Percentiles rank a stretch among this genome's conserved stretches.
Evolutionary conservation across 2,888 invertebrate species (phyloP).

Genomic region (Campoplex nolae): DNA sequence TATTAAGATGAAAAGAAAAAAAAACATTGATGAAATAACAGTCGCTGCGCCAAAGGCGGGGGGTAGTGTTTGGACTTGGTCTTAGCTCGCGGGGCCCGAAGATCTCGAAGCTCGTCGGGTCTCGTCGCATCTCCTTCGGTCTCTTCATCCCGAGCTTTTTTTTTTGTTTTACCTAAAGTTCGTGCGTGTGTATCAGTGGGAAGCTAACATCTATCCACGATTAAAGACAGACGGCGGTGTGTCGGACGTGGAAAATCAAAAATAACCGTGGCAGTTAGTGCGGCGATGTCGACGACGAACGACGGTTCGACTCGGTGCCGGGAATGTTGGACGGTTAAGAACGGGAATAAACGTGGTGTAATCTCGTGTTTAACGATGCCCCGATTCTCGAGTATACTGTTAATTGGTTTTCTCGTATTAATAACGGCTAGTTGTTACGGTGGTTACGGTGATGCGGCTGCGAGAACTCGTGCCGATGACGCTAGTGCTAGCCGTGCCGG

Average conservation of each 20-base stretch:
- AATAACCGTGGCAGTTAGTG: slow-evolving; percentile 84
- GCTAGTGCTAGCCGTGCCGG: slow-evolving; percentile 62
- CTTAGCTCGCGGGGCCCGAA: background rate
- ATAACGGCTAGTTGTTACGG: slow-evolving; percentile 70
- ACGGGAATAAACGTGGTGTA: slow-evolving; percentile 72
- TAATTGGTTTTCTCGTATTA: slow-evolving; percentile 75
- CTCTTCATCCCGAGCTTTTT: slow-evolving; percentile 28
- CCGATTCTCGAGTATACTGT: slow-evolving; percentile 68
- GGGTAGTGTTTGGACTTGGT: slow-evolving; percentile 3
- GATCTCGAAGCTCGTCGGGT: slow-evolving; percentile 24
- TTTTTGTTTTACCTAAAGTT: slow-evolving; percentile 1
- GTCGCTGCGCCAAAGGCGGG: background rate
- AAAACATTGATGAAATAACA: background rate
- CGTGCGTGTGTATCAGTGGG: slow-evolving; percentile 19
- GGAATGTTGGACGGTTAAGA: slow-evolving; percentile 80
- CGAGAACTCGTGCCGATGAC: slow-evolving; percentile 67
- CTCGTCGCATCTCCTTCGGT: slow-evolving; percentile 32
- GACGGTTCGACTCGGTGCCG: slow-evolving; percentile 83
- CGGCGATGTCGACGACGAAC: slow-evolving; percentile 85
- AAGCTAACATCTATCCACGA: slow-evolving; percentile 41
- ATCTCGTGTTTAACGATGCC: slow-evolving; percentile 66
- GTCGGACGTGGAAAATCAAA: slow-evolving; percentile 79
- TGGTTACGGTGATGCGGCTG: slow-evolving; percentile 72
- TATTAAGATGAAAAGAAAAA: background rate
- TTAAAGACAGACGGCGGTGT: slow-evolving; percentile 22